These are phyloP conservation scores for Lepidocolaptes lacrymiger DNA, from an alignment of 2,797 vertebrate genomes.

Conservation along the genomic window DNA sequence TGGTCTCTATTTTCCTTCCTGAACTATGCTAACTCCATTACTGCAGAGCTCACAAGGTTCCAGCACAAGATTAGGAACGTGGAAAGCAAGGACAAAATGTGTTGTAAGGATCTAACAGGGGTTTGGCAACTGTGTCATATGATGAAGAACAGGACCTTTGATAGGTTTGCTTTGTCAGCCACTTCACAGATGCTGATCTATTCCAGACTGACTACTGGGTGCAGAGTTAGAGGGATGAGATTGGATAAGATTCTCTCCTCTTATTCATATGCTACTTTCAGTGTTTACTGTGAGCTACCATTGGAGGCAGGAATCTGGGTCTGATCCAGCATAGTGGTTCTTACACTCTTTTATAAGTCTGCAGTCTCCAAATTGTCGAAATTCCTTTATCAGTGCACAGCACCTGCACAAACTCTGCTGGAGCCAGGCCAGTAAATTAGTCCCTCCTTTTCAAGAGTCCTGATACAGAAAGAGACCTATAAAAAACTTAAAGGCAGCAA, in stretches of 20 bases:
- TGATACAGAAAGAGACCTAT: not conserved
- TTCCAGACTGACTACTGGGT: conserved; percentile 38
- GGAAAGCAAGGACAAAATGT: conserved; percentile 15
- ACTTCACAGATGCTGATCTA: conserved; percentile 5
- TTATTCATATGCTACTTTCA: not conserved
- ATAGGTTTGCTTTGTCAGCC: conserved; percentile 35
- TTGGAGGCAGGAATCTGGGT: not conserved
- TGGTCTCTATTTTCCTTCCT: not conserved
- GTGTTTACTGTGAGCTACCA: not conserved
- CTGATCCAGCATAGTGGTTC: not conserved
- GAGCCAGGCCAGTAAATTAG: not conserved
- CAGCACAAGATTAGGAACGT: not conserved
- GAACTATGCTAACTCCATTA: not conserved
- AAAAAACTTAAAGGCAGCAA: not conserved
- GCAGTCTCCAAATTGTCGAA: conserved; percentile 7
- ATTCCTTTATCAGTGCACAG: conserved; percentile 1
- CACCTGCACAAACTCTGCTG: conserved; percentile 31
- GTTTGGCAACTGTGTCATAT: conserved; percentile 12
- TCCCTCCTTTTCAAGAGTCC: not conserved
- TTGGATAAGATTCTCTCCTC: not conserved
- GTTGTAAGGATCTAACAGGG: conserved; percentile 24
- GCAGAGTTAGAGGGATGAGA: conserved; percentile 3
- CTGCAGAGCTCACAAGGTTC: not conserved
- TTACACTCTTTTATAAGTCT: not conserved
- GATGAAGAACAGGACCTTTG: conserved; percentile 40